A percentile compares a stretch with the other conserved stretches of the same genome.
phyloP scores from a whole-genome alignment of 2,113 vertebrate species.

The Vimba vimba region DNA sequence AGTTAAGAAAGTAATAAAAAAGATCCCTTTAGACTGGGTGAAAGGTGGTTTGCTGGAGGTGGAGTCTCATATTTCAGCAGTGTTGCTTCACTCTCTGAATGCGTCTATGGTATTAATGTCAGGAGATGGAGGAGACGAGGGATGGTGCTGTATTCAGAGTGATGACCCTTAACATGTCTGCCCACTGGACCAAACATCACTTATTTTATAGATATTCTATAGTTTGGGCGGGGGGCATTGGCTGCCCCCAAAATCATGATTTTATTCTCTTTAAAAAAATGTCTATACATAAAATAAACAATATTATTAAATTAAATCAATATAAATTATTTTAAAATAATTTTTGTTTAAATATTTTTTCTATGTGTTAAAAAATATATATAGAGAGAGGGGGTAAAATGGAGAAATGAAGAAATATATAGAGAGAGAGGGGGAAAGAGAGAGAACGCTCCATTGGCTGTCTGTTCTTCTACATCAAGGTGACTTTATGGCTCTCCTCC shows the following conservation, averaged over 20 bases:
- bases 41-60: slow-evolving; percentile 23
- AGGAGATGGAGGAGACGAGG: slow-evolving; percentile 6
- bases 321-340: background rate
- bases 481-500: slow-evolving; percentile 32
- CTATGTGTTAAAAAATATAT: background rate
- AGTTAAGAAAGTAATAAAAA: slow-evolving; percentile 39
- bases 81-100: background rate
- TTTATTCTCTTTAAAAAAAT: no score
- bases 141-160: background rate
- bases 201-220: background rate
- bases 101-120: slow-evolving; percentile 24
- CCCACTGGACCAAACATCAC: background rate
- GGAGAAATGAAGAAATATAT: background rate
- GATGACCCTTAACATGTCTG: background rate
- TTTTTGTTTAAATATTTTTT: background rate
- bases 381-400: background rate
- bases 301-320: background rate
- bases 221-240: background rate
- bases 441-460: background rate
- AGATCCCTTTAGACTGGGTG: background rate
- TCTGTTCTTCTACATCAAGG: slow-evolving; percentile 35
- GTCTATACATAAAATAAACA: background rate
- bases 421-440: background rate
- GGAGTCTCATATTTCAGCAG: background rate
- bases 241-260: background rate